Conservation (phyloP, 2,888 invertebrate genomes). For the Lasioglossum morio region DNA sequence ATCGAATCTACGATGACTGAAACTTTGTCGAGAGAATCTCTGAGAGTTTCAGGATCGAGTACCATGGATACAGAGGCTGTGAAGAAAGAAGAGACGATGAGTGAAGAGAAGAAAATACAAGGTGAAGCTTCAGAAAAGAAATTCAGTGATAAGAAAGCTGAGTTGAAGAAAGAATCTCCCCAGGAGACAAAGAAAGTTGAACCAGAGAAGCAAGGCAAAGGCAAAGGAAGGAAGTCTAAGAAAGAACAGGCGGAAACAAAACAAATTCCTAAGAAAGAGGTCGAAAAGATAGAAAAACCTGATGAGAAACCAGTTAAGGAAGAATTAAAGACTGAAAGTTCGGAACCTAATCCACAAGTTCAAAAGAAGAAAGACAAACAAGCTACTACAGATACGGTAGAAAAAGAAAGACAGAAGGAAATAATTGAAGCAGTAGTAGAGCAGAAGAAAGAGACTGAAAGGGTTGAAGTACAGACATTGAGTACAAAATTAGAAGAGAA, state of each 20-base stretch:
- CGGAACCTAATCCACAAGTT: background rate
- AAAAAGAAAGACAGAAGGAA: background rate
- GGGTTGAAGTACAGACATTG: constrained; percentile 28
- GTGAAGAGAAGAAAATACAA: background rate
- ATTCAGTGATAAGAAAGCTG: background rate
- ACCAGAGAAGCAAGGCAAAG: constrained; percentile 43
- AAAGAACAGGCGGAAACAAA: constrained; percentile 29
- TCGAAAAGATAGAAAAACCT: constrained; percentile 12
- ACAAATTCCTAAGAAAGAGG: background rate
- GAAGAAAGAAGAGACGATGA: background rate
- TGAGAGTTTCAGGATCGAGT: background rate
- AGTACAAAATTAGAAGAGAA: background rate
- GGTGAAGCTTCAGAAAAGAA: background rate
- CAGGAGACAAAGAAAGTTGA: constrained; percentile 33
- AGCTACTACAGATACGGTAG: background rate
- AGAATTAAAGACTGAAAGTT: background rate
- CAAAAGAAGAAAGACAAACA: constrained; percentile 13
- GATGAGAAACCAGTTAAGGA: background rate
- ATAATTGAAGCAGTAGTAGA: background rate
- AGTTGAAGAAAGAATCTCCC: background rate
- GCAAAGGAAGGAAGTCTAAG: constrained; percentile 45
- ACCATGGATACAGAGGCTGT: background rate
- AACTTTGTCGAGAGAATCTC: background rate
- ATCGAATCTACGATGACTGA: constrained; percentile 27
- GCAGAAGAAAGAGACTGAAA: constrained; percentile 5